Evolutionary conservation across 2,888 invertebrate species (phyloP), one percentile per base, ranked within the genome.

Genomic region (Lasius platythorax): DNA sequence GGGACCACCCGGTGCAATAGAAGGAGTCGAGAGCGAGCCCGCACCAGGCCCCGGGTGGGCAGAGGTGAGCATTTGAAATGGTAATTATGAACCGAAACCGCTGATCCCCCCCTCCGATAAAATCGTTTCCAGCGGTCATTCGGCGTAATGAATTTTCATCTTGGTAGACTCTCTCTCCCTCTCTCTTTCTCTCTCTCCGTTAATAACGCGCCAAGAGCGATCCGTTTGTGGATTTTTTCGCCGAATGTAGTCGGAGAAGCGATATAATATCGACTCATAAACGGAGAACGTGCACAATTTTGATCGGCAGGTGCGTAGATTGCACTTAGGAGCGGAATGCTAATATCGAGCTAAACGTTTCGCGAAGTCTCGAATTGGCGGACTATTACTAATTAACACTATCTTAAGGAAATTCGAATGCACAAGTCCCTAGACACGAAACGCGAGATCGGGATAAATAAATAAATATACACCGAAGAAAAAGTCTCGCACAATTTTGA

Each of bases 1-100:
- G n/a, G 92, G 94, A 94, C 94, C 94, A 94, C 94, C 94, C 94
- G 94, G 94, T 93, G 93, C 90, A 94, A 90, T 86, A 87, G 89
- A 82, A 85, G 83, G 78, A 92, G 91, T 91, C 88, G 74, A 87
- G 87, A 87, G 87, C 88, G 87, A 90, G 86, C 40, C 40, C 40
- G 40, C 68, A 23, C 43, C 81, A 82, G 89, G 89, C 88, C 90
- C 61, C 92, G 88, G 92, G 91, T 92, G 93, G 92, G 91, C 89
- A 88, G 90, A 93, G 93, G 92, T 92, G 92, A 92, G 92, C 93
- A 94, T 94, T 94, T 94, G 93, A 94, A 94, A 94, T 94, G 94
- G 94, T 94, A 94, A 94, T 94, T 93, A 92, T 92, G 91, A 87
- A 61, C 82, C 90, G 87, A 92, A 93, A 91, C 87, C 86, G 83